Evolutionary conservation across 2,797 vertebrate species (phyloP).

Genomic region (Sphenopsis melanotis): DNA sequence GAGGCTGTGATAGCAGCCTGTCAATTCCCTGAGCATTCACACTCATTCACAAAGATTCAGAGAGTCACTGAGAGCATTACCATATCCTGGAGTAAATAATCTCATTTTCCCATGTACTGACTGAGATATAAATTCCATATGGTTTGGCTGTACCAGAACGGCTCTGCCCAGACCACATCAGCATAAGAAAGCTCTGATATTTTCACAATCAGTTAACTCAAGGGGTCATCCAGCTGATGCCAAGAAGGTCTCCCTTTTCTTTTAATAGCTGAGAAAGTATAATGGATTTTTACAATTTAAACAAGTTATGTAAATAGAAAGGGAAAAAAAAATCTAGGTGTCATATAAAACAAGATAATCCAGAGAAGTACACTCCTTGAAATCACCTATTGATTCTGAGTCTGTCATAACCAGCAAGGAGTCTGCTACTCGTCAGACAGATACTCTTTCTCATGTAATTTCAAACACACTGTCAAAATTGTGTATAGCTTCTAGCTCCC

Average conservation of each 20-base stretch:
- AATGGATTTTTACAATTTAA: not conserved
- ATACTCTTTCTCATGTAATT: not conserved
- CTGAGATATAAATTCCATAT: constrained; percentile 14
- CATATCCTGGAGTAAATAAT: not conserved
- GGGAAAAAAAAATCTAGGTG: not conserved
- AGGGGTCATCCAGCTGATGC: not conserved
- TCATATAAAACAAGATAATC: constrained; percentile 5
- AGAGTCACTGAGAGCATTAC: not conserved
- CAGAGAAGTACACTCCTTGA: not conserved
- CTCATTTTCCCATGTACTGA: not conserved
- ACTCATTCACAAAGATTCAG: constrained; percentile 34
- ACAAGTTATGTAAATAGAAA: not conserved
- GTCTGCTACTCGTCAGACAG: constrained; percentile 27
- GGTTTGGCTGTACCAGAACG: not conserved
- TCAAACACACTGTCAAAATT: constrained; percentile 13
- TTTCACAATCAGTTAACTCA: not conserved
- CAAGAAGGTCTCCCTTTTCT: not conserved
- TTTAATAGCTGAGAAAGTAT: not conserved
- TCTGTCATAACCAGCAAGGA: not conserved
- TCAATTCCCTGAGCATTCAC: not conserved
- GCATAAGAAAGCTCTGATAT: not conserved
- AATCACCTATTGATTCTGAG: constrained; percentile 22
- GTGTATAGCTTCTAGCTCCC: not conserved
- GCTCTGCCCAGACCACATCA: not conserved
- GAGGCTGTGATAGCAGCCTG: constrained; percentile 13